phyloP scores from a whole-genome alignment of 2,797 vertebrate species.

The Darevskia nairensis region DNA sequence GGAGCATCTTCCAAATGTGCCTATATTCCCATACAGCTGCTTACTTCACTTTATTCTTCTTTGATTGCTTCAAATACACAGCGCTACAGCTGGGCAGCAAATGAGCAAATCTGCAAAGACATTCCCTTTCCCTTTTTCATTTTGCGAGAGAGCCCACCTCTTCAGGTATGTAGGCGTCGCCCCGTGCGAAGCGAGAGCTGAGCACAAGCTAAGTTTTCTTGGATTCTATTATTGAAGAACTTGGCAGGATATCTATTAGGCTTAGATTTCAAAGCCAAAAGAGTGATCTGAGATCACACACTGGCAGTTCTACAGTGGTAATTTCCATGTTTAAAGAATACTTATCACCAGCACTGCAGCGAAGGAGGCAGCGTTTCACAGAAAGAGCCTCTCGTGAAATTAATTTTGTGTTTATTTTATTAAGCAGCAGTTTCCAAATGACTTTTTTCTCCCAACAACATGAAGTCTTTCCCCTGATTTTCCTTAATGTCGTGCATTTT shows the following conservation, averaged over 20 bases:
- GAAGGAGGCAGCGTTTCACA: constrained; percentile 75
- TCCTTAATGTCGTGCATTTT: constrained; percentile 25
- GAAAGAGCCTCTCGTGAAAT: constrained; percentile 77
- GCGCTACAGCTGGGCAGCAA: constrained; percentile 72
- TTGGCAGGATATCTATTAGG: constrained; percentile 78
- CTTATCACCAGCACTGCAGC: constrained; percentile 76
- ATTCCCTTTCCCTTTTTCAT: constrained; percentile 56
- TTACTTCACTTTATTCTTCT: constrained; percentile 73
- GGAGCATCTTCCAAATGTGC: constrained; percentile 77
- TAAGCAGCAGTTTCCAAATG: constrained; percentile 69
- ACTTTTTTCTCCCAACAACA: constrained; percentile 44
- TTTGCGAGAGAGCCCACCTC: constrained; percentile 57
- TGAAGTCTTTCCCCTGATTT: constrained; percentile 48
- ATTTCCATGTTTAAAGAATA: constrained; percentile 80
- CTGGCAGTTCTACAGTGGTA: constrained; percentile 78
- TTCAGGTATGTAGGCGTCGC: constrained; percentile 53
- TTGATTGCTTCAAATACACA: constrained; percentile 62
- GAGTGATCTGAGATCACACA: constrained; percentile 78
- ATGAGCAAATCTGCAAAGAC: constrained; percentile 65
- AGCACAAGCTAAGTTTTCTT: constrained; percentile 73
- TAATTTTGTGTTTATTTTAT: constrained; percentile 77
- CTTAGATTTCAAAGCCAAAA: constrained; percentile 79
- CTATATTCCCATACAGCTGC: constrained; percentile 78
- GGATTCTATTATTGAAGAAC: constrained; percentile 73
- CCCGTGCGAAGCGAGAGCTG: constrained; percentile 67